These are phyloP conservation scores for Dicranocentrus wangi DNA, from an alignment of 2,888 invertebrate species.

Conservation along the genomic window DNA sequence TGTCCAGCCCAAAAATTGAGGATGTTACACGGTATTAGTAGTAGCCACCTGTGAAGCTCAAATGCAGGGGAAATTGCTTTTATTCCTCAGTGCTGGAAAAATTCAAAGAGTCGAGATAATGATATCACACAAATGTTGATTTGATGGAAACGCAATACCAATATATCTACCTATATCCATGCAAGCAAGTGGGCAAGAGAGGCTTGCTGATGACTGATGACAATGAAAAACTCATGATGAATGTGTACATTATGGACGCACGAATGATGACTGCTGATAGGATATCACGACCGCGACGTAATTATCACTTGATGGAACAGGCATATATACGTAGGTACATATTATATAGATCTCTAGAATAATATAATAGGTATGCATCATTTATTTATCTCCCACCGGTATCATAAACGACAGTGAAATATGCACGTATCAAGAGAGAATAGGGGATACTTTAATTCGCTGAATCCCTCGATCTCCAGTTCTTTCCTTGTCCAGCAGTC, in stretches of 20 bases:
- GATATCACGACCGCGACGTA: conserved; percentile 34
- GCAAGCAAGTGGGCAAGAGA: too few species aligned
- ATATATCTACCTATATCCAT: too few species aligned
- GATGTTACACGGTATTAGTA: too few species aligned
- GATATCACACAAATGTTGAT: too few species aligned
- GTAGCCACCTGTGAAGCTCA: too few species aligned
- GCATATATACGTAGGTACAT: neutral
- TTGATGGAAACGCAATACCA: too few species aligned
- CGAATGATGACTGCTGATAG: conserved; percentile 40
- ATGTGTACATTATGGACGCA: conserved; percentile 39
- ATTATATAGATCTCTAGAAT: neutral
- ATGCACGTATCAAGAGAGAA: neutral
- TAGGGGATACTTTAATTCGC: neutral
- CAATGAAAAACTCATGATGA: conserved; percentile 24
- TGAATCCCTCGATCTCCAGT: conserved; percentile 6
- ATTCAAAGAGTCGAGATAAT: too few species aligned
- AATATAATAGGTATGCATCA: neutral
- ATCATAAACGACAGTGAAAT: neutral
- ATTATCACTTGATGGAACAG: conserved; percentile 28
- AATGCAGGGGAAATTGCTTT: too few species aligned
- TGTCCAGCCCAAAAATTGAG: too few species aligned
- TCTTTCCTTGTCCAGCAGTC: conserved; percentile 13
- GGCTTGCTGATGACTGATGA: too few species aligned
- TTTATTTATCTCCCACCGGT: neutral
- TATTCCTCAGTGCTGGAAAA: too few species aligned